Evolutionary conservation across 2,888 invertebrate genomes (phyloP).

Genomic region (Dolomedes plantarius): DNA sequence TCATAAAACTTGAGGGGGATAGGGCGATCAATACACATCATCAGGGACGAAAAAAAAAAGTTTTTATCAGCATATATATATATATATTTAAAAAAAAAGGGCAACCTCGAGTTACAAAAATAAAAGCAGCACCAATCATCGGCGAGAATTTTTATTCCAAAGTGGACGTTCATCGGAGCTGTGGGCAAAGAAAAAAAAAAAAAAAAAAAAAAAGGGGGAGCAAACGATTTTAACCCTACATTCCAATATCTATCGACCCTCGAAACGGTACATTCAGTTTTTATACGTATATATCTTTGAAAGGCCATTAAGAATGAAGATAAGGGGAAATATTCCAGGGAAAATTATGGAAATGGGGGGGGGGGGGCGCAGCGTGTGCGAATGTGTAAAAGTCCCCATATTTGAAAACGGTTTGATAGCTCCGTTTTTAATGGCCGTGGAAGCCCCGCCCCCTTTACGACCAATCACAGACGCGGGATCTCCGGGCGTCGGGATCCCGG

Average conservation of each 20-base stretch:
- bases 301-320: slow-evolving; percentile 53
- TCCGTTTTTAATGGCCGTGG: slow-evolving; percentile 43
- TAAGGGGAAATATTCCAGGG: slow-evolving; percentile 42
- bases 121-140: slow-evolving; percentile 34
- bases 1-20: no score
- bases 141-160: slow-evolving; percentile 44
- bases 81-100: no score
- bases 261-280: slow-evolving; percentile 26
- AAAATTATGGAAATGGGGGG: slow-evolving; percentile 51
- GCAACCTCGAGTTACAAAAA: no score
- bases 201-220: background rate
- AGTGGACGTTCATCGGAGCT: slow-evolving; percentile 23
- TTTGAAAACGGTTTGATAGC: slow-evolving; percentile 35
- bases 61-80: no score
- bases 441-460: slow-evolving; percentile 35
- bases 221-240: slow-evolving; percentile 64
- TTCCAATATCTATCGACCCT: slow-evolving; percentile 53
- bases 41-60: no score
- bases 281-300: slow-evolving; percentile 42
- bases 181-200: slow-evolving; percentile 15
- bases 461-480: slow-evolving; percentile 16
- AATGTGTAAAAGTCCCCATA: no score
- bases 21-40: no score
- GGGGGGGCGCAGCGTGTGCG: no score
- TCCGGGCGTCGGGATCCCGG: slow-evolving; percentile 17